phyloP scores from a whole-genome alignment of 2,113 vertebrate genomes.

The Apistogramma diplotaenia region DNA sequence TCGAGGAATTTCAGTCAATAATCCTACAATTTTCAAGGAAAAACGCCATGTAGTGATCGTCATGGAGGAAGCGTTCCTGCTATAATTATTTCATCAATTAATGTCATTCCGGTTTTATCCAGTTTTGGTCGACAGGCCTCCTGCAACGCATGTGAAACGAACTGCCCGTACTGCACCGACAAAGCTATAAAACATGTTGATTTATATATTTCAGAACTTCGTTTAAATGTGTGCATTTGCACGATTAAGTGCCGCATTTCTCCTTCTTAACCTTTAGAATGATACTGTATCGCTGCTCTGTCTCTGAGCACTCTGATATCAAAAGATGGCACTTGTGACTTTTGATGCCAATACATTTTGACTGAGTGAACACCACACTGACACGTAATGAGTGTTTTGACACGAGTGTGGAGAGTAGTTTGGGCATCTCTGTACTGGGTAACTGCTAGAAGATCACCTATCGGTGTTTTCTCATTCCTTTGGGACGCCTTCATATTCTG shows the following conservation, averaged over 20 bases:
- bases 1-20: not conserved
- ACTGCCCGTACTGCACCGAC: not conserved
- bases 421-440: not conserved
- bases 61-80: conserved; percentile 21
- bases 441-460: not conserved
- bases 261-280: not conserved
- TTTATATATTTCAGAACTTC: not conserved
- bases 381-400: not conserved
- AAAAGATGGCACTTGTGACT: not conserved
- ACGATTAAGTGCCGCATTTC: not conserved
- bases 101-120: conserved; percentile 65
- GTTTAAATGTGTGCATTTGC: not conserved
- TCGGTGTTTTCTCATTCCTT: not conserved
- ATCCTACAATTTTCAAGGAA: not conserved
- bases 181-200: not conserved
- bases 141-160: conserved; percentile 7
- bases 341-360: not conserved
- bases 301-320: not conserved
- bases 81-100: conserved; percentile 70
- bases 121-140: conserved; percentile 44
- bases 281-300: too few species aligned
- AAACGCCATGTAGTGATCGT: not conserved
- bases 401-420: not conserved
- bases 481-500: not conserved
- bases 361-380: not conserved